Conservation (phyloP, 2,113 vertebrate genomes). For the Motacilla tschutschensis region DNA sequence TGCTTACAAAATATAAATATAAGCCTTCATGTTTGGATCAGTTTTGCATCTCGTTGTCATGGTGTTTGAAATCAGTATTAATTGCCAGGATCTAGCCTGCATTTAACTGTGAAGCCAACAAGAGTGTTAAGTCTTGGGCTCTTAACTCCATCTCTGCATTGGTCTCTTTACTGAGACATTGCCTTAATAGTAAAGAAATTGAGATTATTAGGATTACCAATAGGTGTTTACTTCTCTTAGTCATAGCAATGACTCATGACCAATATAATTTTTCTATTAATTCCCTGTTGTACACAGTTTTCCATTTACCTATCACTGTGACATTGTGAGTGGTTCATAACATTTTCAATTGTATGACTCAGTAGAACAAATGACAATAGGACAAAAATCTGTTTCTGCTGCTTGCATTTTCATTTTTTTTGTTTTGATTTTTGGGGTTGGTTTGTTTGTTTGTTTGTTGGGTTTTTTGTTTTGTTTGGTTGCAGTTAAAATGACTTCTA, state of each 20-base stretch:
- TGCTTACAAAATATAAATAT: not conserved
- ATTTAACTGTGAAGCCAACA: not conserved
- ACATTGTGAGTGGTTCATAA: not conserved
- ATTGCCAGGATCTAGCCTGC: not conserved
- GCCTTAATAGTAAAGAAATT: not conserved
- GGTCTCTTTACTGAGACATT: constrained; percentile 6
- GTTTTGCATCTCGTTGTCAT: not conserved
- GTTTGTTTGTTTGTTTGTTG: not conserved
- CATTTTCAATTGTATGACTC: constrained; percentile 17
- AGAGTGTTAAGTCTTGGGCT: not conserved
- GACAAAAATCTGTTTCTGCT: not conserved
- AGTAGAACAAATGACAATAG: constrained; percentile 12
- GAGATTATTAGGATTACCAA: not conserved
- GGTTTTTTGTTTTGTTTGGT: not conserved
- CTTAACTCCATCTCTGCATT: not conserved
- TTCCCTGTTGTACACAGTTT: not conserved
- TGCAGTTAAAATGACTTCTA: not conserved
- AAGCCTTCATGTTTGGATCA: not conserved
- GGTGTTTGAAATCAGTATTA: not conserved
- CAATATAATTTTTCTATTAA: not conserved
- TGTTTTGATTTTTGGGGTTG: not conserved
- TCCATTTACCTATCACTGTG: constrained; percentile 10
- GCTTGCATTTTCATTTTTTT: not conserved
- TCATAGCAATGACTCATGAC: constrained; percentile 42
- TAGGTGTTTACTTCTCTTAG: constrained; percentile 35